These are phyloP conservation scores for Sebastes iracundus DNA, from an alignment of 2,797 vertebrate genomes.

Conservation along the genomic window DNA sequence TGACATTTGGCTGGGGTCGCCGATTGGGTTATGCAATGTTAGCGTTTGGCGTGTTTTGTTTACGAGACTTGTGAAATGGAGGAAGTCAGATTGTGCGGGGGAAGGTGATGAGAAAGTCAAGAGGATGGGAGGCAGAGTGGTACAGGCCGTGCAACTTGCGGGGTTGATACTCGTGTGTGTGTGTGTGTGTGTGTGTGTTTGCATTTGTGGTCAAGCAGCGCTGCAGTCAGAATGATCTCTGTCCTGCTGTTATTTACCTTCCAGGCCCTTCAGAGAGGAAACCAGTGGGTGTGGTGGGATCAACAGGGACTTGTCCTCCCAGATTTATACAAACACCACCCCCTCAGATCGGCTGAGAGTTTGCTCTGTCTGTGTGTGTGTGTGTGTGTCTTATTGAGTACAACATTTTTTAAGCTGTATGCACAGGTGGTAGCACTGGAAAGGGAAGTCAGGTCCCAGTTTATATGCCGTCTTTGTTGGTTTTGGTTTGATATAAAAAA, in stretches of 20 bases:
- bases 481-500: constrained; percentile 48
- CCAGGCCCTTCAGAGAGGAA: constrained; percentile 69
- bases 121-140: constrained; percentile 52
- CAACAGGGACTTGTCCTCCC: constrained; percentile 66
- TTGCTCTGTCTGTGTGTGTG: constrained; percentile 29
- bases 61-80: constrained; percentile 66
- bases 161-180: background rate
- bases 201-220: constrained; percentile 34
- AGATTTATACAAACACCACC: constrained; percentile 67
- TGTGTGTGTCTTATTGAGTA: constrained; percentile 33
- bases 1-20: constrained; percentile 43
- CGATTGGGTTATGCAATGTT: constrained; percentile 56
- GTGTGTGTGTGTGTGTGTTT: constrained; percentile 37
- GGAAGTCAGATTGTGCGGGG: constrained; percentile 75
- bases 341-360: constrained; percentile 51
- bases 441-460: constrained; percentile 34
- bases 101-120: constrained; percentile 67
- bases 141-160: constrained; percentile 25
- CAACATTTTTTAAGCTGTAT: constrained; percentile 51
- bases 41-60: constrained; percentile 72
- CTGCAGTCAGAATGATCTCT: constrained; percentile 61
- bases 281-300: constrained; percentile 66
- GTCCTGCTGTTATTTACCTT: constrained; percentile 72
- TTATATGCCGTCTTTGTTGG: constrained; percentile 48
- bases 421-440: constrained; percentile 58